Evolutionary conservation across 2,113 vertebrate species (phyloP).

Genomic region (Rostratula benghalensis): DNA sequence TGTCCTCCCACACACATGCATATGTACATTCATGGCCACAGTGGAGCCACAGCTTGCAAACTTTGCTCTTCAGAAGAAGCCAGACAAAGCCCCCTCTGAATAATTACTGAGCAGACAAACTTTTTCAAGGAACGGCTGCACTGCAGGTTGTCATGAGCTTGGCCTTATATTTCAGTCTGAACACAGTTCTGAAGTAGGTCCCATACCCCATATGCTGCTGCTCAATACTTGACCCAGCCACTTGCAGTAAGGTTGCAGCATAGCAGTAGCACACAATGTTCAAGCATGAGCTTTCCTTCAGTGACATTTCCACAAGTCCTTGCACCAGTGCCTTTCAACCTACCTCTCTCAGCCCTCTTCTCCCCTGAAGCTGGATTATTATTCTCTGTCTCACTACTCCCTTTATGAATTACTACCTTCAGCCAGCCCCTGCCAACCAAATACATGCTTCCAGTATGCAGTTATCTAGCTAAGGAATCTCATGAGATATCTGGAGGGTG

Average conservation of each 20-base stretch:
- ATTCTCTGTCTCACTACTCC: neutral
- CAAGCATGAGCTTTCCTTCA: neutral
- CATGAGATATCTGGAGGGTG: neutral
- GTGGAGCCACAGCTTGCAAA: neutral
- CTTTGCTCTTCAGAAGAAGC: neutral
- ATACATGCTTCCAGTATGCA: neutral
- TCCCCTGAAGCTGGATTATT: neutral
- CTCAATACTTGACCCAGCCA: neutral
- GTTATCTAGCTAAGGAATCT: neutral
- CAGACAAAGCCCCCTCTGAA: neutral
- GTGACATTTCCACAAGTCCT: neutral
- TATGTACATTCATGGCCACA: neutral
- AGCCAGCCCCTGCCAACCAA: neutral
- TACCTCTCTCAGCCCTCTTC: neutral
- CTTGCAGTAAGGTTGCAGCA: neutral
- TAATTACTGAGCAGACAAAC: neutral
- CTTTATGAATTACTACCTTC: neutral
- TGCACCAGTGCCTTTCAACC: neutral
- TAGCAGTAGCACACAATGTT: neutral
- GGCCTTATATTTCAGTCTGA: neutral
- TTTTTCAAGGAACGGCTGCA: neutral
- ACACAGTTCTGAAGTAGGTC: neutral
- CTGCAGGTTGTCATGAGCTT: neutral
- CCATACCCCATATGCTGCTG: rapidly evolving
- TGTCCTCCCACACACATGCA: neutral